Conservation (phyloP, 2,888 invertebrate species). For the Heliconius erato region DNA sequence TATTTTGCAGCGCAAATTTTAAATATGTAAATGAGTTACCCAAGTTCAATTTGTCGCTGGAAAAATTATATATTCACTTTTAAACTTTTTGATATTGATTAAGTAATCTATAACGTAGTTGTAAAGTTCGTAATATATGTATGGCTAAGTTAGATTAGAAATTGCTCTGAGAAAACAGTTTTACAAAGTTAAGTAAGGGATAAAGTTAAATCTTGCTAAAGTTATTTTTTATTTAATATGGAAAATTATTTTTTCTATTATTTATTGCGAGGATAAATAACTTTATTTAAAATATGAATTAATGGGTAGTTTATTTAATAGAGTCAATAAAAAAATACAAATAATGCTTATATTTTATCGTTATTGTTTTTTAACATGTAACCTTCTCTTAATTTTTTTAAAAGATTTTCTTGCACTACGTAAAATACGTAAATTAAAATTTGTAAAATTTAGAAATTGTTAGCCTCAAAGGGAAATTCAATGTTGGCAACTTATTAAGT, state of each 20-base stretch:
- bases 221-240: background rate
- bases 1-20: slow-evolving; percentile 39
- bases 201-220: slow-evolving; percentile 5
- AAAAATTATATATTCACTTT: slow-evolving; percentile 49
- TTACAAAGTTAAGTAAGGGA: background rate
- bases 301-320: too few species aligned
- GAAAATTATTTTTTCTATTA: background rate
- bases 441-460: background rate
- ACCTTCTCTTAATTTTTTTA: too few species aligned
- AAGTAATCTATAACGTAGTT: slow-evolving; percentile 40
- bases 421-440: background rate
- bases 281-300: background rate
- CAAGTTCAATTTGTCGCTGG: slow-evolving; percentile 49
- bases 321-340: background rate
- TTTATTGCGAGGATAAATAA: background rate
- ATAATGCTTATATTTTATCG: too few species aligned
- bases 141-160: slow-evolving; percentile 36
- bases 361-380: background rate
- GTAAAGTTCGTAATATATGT: slow-evolving; percentile 35
- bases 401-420: background rate
- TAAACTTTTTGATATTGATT: slow-evolving; percentile 51
- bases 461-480: background rate
- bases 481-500: slow-evolving; percentile 2
- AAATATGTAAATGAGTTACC: slow-evolving; percentile 57
- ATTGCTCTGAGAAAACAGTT: background rate